Base-by-base conservation (phyloP, 2,797 vertebrate species). In the Cirrhinus mrigala region DNA sequence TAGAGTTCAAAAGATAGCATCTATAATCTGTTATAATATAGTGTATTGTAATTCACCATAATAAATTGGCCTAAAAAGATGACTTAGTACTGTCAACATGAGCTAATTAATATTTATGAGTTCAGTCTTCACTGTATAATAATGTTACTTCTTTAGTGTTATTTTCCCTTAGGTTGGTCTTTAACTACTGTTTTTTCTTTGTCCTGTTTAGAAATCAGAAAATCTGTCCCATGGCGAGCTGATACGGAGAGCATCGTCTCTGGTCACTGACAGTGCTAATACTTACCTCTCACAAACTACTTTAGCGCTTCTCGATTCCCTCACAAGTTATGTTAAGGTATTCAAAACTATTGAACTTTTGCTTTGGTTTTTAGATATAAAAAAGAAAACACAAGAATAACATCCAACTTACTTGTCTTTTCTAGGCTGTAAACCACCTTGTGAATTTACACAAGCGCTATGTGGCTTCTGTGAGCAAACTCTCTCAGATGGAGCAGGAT, bases 251-350 rank as follows among this genome's bases (percentile, higher is more conserved):
- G 96, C 96, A 0, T 94, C 95, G 27, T 96, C 96, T 64, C 46
- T 97, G 92, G 96, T 97, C 20, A 95, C 95, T 3, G 95, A 96
- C 73, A 96, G 96, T 74, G 94, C 96, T 1, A 94, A 94, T 6
- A 96, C 96, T 3, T 96, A 96, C 86, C 94, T 97, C 77, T 96
- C 96, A 37, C 97, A 97, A 87, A 96, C 95, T 29, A 96, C 96
- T 0, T 94, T 97, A 0, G 96, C 96, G 0, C 24, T 97, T 74
- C 94, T 96, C 24, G 96, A 97, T 86, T 94, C 96, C 0, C 33
- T 96, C 87, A 96, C 95, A 6, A 94, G 94, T 62, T 97, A 97
- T 24, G 95, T 95, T 0, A 95, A 95, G 95, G 97, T 97, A 90
- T 90, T 88, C 54, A 71, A n/a, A n/a, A n/a, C 24, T 60, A n/a